Evolutionary conservation across 2,797 vertebrate species (phyloP), one percentile per base, ranked within the genome.

Genomic region (Rhodeus uyekii): DNA sequence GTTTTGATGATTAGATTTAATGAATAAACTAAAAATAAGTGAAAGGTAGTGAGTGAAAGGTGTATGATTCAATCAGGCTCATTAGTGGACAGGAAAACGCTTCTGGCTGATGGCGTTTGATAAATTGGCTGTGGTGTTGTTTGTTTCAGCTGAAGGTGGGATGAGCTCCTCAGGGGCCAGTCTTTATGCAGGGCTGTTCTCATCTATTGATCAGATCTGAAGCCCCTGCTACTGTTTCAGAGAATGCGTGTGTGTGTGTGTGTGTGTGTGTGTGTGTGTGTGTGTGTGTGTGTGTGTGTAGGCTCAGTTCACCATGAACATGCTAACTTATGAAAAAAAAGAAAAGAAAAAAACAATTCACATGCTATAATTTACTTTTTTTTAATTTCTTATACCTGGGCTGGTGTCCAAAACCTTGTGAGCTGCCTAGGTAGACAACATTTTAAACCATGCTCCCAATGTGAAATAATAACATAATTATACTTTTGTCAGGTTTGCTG

Each of bases 151-250:
- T 68, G 53, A 55, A 12, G 76, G 71, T 65, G 76, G 65, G 78
- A 1, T 9, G n/a, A n/a, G n/a, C n/a, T n/a, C n/a, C n/a, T n/a
- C n/a, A n/a, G 22, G 19, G 18, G 87, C 87, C 78, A n/a, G 85
- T 89, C 88, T 92, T 92, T 92, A 91, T 93, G 80, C 84, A 87
- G 76, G 77, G 86, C 42, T 81, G 81, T 87, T 87, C 85, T 63
- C 76, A 80, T 85, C 90, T 91, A 92, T 91, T 93, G 92, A 93
- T 93, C 88, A 89, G 80, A 74, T 71, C 32, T 86, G 87, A 85
- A 71, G 67, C 76, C 53, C 10, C 53, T 55, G 10, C 53, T 55
- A 55, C 53, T 55, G 53, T 55, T 55, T 55, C 53, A 48, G 19
- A 48, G 18, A 53, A 9, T 12, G 50, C n/a, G 63, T 64, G 34